Evolutionary conservation across 2,888 invertebrate genomes (phyloP).

Genomic region (Sphaerophoria taeniata): DNA sequence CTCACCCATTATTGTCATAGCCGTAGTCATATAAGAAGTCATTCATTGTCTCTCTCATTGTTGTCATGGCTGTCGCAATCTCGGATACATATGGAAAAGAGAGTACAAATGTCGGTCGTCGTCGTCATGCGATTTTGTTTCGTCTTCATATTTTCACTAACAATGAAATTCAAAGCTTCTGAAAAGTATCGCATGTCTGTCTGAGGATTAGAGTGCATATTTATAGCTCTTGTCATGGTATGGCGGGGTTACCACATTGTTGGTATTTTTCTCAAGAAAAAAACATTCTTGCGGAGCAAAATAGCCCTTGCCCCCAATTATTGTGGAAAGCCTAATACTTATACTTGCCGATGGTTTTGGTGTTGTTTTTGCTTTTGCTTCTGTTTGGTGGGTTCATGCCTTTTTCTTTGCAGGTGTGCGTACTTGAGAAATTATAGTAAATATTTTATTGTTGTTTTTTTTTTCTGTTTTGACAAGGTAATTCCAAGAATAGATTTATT

Average conservation of each 20-base stretch:
- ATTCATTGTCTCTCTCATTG: slow-evolving; percentile 34
- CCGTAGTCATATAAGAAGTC: slow-evolving; percentile 20
- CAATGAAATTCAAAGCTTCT: slow-evolving; percentile 60
- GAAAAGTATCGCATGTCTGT: slow-evolving; percentile 71
- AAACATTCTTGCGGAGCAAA: not conserved
- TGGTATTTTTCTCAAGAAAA: slow-evolving; percentile 14
- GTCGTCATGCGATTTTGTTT: not conserved
- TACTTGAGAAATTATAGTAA: slow-evolving; percentile 24
- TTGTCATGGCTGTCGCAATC: slow-evolving; percentile 50
- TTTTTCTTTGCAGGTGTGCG: slow-evolving; percentile 47
- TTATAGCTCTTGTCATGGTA: slow-evolving; percentile 17
- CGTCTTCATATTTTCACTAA: slow-evolving; percentile 29
- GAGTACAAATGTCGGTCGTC: slow-evolving; percentile 22
- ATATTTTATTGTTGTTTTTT: not conserved
- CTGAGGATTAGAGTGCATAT: slow-evolving; percentile 52
- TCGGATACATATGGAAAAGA: not conserved
- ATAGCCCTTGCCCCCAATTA: slow-evolving; percentile 26
- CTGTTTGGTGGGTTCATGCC: too few relatives aligned
- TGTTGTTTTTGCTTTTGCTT: not conserved
- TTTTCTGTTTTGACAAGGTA: slow-evolving; percentile 8
- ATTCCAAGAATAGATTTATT: slow-evolving; percentile 35
- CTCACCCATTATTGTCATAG: slow-evolving; percentile 56
- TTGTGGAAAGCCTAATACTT: slow-evolving; percentile 9
- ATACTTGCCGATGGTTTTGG: not conserved
- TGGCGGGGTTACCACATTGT: not conserved